phyloP scores from a whole-genome alignment of 2,113 vertebrate genomes.

The Zapus hudsonius region DNA sequence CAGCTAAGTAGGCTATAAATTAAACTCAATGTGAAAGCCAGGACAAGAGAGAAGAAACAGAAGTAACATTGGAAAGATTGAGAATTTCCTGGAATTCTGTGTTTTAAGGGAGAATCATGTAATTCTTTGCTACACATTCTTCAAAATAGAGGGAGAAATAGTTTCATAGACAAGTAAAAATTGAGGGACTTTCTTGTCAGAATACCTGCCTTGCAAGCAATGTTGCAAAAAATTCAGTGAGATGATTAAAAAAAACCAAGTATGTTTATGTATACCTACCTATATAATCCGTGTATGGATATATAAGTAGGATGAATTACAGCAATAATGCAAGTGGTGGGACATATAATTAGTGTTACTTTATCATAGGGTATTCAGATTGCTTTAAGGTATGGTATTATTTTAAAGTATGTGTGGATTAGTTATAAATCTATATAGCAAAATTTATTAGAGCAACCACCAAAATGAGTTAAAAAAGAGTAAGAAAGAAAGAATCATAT shows the following conservation, averaged over 20 bases:
- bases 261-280: not conserved
- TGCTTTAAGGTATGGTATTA: not conserved
- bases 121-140: not conserved
- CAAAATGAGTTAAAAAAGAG: not conserved
- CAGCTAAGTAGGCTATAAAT: not conserved
- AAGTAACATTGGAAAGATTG: not conserved
- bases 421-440: not conserved
- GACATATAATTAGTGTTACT: not conserved
- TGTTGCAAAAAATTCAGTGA: not conserved
- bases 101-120: not conserved
- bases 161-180: not conserved
- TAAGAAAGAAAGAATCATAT: not conserved
- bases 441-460: not conserved
- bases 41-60: not conserved
- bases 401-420: not conserved
- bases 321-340: not conserved
- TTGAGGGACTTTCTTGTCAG: not conserved
- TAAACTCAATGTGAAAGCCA: not conserved
- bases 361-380: not conserved
- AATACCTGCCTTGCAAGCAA: not conserved
- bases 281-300: not conserved
- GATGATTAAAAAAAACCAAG: too few relatives aligned
- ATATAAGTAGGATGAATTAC: not conserved
- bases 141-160: not conserved
- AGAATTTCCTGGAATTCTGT: not conserved